Conservation (phyloP, 2,113 vertebrate genomes). For the Stictonetta naevosa region DNA sequence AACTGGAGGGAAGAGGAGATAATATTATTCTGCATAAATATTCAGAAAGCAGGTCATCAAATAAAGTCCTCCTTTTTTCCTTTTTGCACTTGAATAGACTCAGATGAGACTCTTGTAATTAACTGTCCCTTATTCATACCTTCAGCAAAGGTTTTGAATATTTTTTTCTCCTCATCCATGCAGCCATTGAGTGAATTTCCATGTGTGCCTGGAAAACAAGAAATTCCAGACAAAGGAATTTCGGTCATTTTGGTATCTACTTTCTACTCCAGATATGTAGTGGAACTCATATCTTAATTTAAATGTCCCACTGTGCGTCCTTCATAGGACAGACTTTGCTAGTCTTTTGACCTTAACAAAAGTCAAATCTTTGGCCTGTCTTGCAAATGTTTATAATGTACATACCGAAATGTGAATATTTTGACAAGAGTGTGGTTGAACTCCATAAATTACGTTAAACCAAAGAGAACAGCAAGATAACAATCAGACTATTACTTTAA, state of each 20-base stretch:
- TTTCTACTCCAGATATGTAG: not conserved
- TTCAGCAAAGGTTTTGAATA: not conserved
- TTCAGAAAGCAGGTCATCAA: not conserved
- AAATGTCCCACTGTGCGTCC: not conserved
- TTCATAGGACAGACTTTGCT: not conserved
- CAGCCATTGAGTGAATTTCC: not conserved
- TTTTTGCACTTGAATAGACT: not conserved
- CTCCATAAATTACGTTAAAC: not conserved
- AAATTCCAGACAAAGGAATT: not conserved
- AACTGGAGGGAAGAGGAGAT: not conserved
- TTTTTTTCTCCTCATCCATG: not conserved
- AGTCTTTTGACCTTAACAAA: not conserved
- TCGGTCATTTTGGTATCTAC: not conserved
- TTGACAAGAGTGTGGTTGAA: not conserved
- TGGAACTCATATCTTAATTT: not conserved
- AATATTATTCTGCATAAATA: not conserved
- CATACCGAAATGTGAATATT: not conserved
- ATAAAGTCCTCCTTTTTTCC: not conserved
- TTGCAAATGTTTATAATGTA: not conserved
- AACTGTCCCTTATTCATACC: not conserved
- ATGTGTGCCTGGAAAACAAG: not conserved
- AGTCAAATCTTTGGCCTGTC: not conserved
- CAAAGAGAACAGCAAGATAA: slow-evolving; percentile 4
- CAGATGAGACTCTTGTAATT: not conserved
- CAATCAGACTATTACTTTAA: not conserved